A percentile compares a stretch with the other conserved stretches of the same genome.
These are phyloP conservation scores for Periplaneta americana DNA, from an alignment of 1,140 invertebrate genomes.

Conservation along the genomic window DNA sequence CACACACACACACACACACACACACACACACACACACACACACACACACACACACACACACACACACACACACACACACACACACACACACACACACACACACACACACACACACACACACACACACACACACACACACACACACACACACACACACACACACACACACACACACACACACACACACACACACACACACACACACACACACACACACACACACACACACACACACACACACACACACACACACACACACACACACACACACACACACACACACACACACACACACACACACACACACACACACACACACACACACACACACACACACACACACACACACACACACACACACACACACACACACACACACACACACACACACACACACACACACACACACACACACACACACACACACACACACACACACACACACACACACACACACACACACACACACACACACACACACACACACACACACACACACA, in stretches of 20 bases:
- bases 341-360: conserved; percentile 22
- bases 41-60: conserved; percentile 22
- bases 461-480: conserved; percentile 27
- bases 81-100: conserved; percentile 23
- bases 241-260: conserved; percentile 31
- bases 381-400: conserved; percentile 28
- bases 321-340: conserved; percentile 21
- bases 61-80: conserved; percentile 24
- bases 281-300: conserved; percentile 21
- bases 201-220: conserved; percentile 21
- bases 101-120: conserved; percentile 19
- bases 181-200: conserved; percentile 19
- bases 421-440: conserved; percentile 27
- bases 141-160: conserved; percentile 19
- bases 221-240: conserved; percentile 29
- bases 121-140: conserved; percentile 19
- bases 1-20: conserved; percentile 25
- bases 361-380: conserved; percentile 18
- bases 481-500: conserved; percentile 27
- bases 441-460: conserved; percentile 28
- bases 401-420: conserved; percentile 30
- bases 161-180: conserved; percentile 19
- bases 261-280: conserved; percentile 21
- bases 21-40: conserved; percentile 24
- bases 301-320: conserved; percentile 21